Evolutionary conservation across 1,140 invertebrate genomes (phyloP), one percentile per base, ranked within the genome.

Genomic region (Polypedilum pembai): DNA sequence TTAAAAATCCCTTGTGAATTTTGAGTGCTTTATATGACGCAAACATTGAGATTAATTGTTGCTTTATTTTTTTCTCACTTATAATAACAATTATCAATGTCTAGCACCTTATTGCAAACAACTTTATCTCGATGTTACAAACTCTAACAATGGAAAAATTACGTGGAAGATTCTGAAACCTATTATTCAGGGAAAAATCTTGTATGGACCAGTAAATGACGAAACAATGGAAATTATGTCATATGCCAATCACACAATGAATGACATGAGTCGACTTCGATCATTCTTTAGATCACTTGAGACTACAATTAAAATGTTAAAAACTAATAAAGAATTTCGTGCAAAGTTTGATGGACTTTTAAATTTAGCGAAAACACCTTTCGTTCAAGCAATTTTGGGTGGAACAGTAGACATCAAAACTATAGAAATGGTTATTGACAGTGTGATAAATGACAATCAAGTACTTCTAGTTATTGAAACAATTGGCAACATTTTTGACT

Each of bases 91-190:
- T 33, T 33, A 33, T 33, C 24, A 56, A 56, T n/a, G 78, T 76
- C 0, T 76, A 89, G 87, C 86, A 4, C 85, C 88, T 8, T 89
- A 87, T 78, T 90, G 88, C 76, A 85, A 85, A 20, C 82, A 86
- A 0, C 80, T 88, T 1, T 89, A 90, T 76, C 83, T 85, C 75
- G 85, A 86, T 76, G 80, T 90, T 0, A 80, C 86, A 0, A 82
- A 79, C 3, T 85, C 88, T 77, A 84, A 84, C 10, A 87, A 85
- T 12, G 88, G 88, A 1, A 89, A 89, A 77, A 87, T 90, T 15
- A 81, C 89, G 18, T 89, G 88, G 88, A 87, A 85, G 8, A 87
- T 87, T 75, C 83, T 88, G 5, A 89, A 89, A 76, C 88, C 88
- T 0, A 80, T 89, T 10, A 79, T 90, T 40, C 85, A 88, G 76